phyloP scores from a whole-genome alignment of 2,113 vertebrate species.

The Cisticola juncidis region DNA sequence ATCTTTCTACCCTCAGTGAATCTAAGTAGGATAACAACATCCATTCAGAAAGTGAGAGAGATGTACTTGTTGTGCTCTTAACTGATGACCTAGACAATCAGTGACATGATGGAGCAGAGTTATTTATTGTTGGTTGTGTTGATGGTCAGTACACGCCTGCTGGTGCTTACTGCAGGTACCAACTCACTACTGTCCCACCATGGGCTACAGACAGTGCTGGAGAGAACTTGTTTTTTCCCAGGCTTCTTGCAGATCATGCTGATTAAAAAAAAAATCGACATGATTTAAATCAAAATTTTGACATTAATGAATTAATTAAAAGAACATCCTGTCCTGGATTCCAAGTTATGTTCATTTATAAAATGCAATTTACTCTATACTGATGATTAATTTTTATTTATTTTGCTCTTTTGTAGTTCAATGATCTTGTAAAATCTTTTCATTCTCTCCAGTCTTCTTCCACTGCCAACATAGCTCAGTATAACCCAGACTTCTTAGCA shows the following conservation, averaged over 20 bases:
- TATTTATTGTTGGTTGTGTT: background rate
- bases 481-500: slow-evolving; percentile 41
- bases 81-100: background rate
- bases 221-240: background rate
- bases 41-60: background rate
- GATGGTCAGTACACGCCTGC: background rate
- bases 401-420: slow-evolving; percentile 38
- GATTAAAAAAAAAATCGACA: background rate
- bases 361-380: background rate
- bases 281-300: background rate
- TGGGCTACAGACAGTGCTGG: background rate
- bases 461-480: slow-evolving; percentile 27
- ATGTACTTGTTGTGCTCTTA: background rate
- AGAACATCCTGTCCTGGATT: background rate
- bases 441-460: slow-evolving; percentile 14
- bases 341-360: background rate
- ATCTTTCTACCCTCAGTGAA: background rate
- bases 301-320: background rate
- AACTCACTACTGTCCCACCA: background rate
- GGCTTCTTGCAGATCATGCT: background rate
- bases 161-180: background rate
- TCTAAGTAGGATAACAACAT: background rate
- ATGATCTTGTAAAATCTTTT: slow-evolving; percentile 37
- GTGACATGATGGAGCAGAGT: background rate
- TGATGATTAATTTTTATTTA: slow-evolving; percentile 20